A percentile compares a stretch with the other conserved stretches of the same genome.
phyloP scores from a whole-genome alignment of 2,888 invertebrate genomes.

The Dynastes grantii region DNA sequence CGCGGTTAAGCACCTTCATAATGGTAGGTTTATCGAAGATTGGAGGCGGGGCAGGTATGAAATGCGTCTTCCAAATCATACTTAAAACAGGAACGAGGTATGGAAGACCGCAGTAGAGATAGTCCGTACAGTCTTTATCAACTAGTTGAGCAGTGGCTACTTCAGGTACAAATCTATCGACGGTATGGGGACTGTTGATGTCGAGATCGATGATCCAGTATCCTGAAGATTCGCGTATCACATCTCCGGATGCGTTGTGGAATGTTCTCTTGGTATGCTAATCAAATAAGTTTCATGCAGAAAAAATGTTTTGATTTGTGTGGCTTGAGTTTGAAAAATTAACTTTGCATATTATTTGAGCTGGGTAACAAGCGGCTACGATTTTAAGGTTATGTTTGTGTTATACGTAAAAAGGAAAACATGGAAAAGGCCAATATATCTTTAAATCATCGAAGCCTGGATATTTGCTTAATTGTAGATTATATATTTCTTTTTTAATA shows the following conservation, averaged over 20 bases:
- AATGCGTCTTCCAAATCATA: conserved; percentile 79
- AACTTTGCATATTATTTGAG: no score
- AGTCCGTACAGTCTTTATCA: conserved; percentile 74
- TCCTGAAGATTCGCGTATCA: conserved; percentile 72
- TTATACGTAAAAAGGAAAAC: no score
- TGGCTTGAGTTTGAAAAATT: no score
- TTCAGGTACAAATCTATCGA: conserved; percentile 74
- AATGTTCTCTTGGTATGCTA: conserved; percentile 79
- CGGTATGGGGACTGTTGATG: conserved; percentile 79
- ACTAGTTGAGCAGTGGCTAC: conserved; percentile 70
- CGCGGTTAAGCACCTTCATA: conserved; percentile 68
- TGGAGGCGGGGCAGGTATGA: conserved; percentile 75
- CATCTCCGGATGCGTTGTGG: conserved; percentile 72
- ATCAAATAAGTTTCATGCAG: conserved; percentile 54
- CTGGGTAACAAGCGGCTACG: no score
- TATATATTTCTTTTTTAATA: no score
- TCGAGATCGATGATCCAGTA: conserved; percentile 86
- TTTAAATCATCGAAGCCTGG: no score
- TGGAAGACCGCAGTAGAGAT: conserved; percentile 85
- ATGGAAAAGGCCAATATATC: no score
- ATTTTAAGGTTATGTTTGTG: no score
- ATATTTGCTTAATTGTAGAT: no score
- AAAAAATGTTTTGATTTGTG: no score
- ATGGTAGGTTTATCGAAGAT: conserved; percentile 71
- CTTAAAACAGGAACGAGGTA: conserved; percentile 83